phyloP scores from a whole-genome alignment of 2,888 invertebrate genomes.

The Heliconius sara region DNA sequence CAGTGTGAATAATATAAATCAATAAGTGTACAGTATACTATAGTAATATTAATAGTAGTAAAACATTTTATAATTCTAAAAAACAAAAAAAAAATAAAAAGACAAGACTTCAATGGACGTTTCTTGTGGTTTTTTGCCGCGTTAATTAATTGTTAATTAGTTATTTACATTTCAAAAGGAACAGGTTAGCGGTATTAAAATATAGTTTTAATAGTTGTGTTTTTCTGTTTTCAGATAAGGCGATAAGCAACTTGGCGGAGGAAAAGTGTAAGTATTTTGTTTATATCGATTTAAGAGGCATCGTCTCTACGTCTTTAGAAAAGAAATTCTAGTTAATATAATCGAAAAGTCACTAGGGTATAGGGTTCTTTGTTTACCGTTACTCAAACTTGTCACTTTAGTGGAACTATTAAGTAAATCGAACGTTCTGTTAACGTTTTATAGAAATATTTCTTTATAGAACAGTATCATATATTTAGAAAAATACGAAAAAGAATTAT shows the following conservation, averaged over 20 bases:
- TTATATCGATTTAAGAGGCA: constrained; percentile 28
- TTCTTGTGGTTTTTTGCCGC: background rate
- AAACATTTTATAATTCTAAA: no score
- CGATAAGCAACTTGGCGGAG: constrained; percentile 55
- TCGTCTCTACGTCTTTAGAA: constrained; percentile 30
- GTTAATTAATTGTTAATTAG: background rate
- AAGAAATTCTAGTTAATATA: background rate
- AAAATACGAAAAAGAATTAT: no score
- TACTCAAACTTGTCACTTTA: no score
- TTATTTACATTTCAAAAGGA: constrained; percentile 22
- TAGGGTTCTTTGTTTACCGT: background rate
- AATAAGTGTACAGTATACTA: background rate
- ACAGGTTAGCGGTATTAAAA: constrained; percentile 54
- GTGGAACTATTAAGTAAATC: no score
- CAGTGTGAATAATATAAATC: background rate
- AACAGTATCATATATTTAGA: no score
- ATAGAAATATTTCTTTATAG: no score
- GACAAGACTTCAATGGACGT: background rate
- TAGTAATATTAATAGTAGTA: no score
- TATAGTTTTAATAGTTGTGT: constrained; percentile 61
- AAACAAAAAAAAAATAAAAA: background rate
- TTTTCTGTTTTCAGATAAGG: constrained; percentile 72
- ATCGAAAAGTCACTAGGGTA: background rate
- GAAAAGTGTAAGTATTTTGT: constrained; percentile 55
- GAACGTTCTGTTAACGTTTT: no score